Base-by-base conservation (phyloP, 2,797 vertebrate genomes). In the Nasua narica region DNA sequence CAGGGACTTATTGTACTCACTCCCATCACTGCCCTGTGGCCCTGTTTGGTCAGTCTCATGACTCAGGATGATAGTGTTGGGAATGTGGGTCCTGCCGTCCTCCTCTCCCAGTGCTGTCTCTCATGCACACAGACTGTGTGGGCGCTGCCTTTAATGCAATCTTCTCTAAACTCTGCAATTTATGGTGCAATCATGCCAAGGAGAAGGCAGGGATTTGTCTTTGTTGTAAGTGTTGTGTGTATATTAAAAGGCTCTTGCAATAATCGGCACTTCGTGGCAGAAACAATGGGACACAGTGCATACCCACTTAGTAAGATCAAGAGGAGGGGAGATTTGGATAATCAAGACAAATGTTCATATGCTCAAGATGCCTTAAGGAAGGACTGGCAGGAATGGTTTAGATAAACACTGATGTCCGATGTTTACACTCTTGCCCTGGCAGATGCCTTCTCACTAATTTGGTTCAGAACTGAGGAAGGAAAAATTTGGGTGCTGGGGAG, bases 131-230 rank as follows among this genome's bases (percentile, higher is more conserved):
- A 62, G 94, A 19, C 70, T 60, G 69, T 40, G 78, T 97, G 94
- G 94, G 89, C 1, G 0, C 69, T 76, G 72, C 62, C 82, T 95
- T 72, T 32, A 35, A 54, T 0, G 2, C 52, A 52, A 1, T 84
- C 46, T 67, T 94, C 94, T 78, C 69, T 92, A 74, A 91, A 84
- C 86, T 82, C 94, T 96, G 86, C 78, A 62, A 87, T 94, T 96
- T 76, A 46, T 12, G 27, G 91, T 14, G 25, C 58, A 77, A 52
- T 37, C 37, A 5, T 74, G 46, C 87, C 69, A 67, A 78, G 72
- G 81, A 95, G 90, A 91, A 95, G 85, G 50, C 78, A 92, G 70
- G 82, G 83, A 72, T 69, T 81, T 1, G 46, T 81, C 69, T 95
- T 87, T 87, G 94, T 78, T 90, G 79, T 91, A 7, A 69, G 83